Conservation (phyloP, 2,113 vertebrate genomes). For the Petaurus breviceps region DNA sequence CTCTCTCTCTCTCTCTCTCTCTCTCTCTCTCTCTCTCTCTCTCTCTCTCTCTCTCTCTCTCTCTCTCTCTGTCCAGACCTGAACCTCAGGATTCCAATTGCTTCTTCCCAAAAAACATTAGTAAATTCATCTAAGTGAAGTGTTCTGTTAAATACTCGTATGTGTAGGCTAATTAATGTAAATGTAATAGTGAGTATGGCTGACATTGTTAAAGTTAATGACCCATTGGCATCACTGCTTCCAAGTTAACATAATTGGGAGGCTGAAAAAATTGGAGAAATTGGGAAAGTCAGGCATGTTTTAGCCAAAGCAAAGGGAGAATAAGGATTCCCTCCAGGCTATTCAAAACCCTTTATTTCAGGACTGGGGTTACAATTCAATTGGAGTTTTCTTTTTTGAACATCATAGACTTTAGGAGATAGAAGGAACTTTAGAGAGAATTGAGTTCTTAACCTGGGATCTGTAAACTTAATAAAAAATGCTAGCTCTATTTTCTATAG, state of each 20-base stretch:
- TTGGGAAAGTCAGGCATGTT: constrained; percentile 17
- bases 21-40: too few relatives aligned
- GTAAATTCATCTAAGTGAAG: constrained; percentile 67
- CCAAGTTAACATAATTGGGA: not conserved
- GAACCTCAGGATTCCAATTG: constrained; percentile 40
- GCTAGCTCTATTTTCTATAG: not conserved
- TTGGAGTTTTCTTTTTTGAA: not conserved
- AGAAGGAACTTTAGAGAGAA: not conserved
- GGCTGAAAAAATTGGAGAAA: constrained; percentile 30
- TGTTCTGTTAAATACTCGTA: constrained; percentile 74
- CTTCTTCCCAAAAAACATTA: constrained; percentile 64
- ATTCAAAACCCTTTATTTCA: not conserved
- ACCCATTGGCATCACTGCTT: constrained; percentile 73
- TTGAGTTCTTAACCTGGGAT: not conserved
- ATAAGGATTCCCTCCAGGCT: not conserved
- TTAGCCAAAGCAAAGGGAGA: not conserved
- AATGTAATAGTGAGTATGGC: constrained; percentile 71
- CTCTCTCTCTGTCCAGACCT: not conserved
- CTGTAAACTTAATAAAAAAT: not conserved
- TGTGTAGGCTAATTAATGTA: constrained; percentile 71
- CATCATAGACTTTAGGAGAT: not conserved
- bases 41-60: too few relatives aligned
- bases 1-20: too few relatives aligned
- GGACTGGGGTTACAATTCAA: not conserved
- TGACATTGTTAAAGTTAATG: constrained; percentile 76